Conservation (phyloP, 2,888 invertebrate genomes). For the Helobdella robusta region DNA sequence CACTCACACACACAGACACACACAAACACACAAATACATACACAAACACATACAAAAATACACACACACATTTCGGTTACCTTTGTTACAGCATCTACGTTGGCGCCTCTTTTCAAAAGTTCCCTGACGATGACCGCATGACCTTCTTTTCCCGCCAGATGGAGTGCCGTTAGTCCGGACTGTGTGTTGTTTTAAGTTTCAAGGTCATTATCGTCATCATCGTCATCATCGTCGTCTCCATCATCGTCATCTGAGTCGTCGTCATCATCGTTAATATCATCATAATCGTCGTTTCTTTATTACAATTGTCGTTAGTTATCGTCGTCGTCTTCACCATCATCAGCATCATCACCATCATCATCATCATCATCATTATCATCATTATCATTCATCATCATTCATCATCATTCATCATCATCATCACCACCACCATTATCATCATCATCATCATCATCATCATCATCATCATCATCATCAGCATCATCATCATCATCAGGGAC, state of each 20-base stretch:
- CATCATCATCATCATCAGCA: constrained; percentile 21
- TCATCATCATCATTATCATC: constrained; percentile 23
- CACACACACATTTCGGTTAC: no score
- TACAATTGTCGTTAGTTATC: no score
- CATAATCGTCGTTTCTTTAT: constrained; percentile 23
- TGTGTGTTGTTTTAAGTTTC: no score
- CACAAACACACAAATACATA: no score
- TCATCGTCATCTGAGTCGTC: constrained; percentile 7
- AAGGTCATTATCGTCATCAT: no score
- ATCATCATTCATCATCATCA: constrained; percentile 17
- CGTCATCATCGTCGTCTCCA: not conserved
- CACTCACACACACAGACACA: no score
- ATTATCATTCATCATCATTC: not conserved
- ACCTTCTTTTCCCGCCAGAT: constrained; percentile 91
- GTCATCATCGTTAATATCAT: constrained; percentile 17
- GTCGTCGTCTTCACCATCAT: constrained; percentile 13
- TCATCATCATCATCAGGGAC: constrained; percentile 43
- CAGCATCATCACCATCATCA: constrained; percentile 20
- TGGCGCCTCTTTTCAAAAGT: constrained; percentile 84
- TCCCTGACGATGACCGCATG: constrained; percentile 96
- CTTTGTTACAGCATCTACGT: constrained; percentile 81
- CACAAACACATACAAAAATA: no score
- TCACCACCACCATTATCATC: constrained; percentile 22
- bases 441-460: constrained; percentile 17
- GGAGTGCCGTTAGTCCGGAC: constrained; percentile 67